Evolutionary conservation across 2,888 invertebrate species (phyloP), one percentile per base, ranked within the genome.

Genomic region (Drosophila emarginata): DNA sequence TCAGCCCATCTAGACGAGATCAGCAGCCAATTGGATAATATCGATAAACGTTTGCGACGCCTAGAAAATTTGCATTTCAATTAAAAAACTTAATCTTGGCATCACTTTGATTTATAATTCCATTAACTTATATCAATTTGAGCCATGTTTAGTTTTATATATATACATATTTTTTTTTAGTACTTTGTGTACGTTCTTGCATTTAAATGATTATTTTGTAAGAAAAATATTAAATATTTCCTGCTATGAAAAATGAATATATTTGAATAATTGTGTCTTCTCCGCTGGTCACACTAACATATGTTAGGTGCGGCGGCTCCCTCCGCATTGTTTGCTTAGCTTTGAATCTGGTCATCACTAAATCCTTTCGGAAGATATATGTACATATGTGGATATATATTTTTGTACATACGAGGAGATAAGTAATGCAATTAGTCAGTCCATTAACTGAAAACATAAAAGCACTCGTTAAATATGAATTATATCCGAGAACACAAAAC

Each of bases 11-110:
- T 84, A 12, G 75, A 75, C 4, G 75, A 76, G 52, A 77, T 84
- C 36, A 61, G 50, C 39, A 50, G 23, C 15, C 62, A 74, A 15
- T 37, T 84, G 39, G 53, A 26, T 2, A 23, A 67, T 37, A 23
- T 84, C 12, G 82, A 84, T 4, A 61, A 72, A 54, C 84, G 84
- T 6, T 53, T 84, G 51, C 63, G 67, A 18, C 81, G 78, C 5
- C 52, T 84, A 53, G 84, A 84, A 23, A 51, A 51, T n/a, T n/a
- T 65, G 36, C 64, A 15, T 36, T 54, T 54, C 6, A 32, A 12
- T 14, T 54, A 32, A 54, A 3, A 11, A 45, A 9, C 11, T 32
- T 9, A 4, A 32, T 28, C 3, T 15, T 28, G 28, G 4, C 40
- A 45, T 18, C 3, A 2, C n/a, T 37, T n/a, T 37, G 37, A 37